Base-by-base conservation (phyloP, 64 coral and sea anemone genomes). In the Dendrophyllia cribrosa region DNA sequence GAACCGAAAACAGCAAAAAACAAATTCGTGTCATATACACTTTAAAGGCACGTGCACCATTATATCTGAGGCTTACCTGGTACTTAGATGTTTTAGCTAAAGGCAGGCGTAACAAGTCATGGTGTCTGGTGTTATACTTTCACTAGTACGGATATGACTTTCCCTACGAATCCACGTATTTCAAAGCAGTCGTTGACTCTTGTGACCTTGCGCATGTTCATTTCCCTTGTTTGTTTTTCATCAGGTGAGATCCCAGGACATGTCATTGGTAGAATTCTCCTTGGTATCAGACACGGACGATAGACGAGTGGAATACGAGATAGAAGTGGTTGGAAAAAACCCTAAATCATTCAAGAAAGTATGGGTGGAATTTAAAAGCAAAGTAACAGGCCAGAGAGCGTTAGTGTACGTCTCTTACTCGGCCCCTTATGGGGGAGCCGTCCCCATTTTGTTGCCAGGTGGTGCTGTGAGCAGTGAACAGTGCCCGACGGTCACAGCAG, bases 321-420 rank as follows among this genome's bases (percentile, higher is more conserved):
- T 97, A 59, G 76, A 67, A 60, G 87, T 97, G 20, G 80, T 63
- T 5, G 80, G 73, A 0, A 25, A 14, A 10, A 74, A 94, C 51
- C 70, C 85, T 8, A 92, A 94, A 47, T 94, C 92, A 2, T 97
- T 97, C 88, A 87, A 90, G 86, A 89, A 94, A 74, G 62, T 93
- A 16, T 82, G 92, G 17, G 75, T 97, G 5, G 95, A 94, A 59
- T 91, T 97, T 14, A 89, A 86, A 61, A 97, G 95, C 49, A 82
- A 76, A 13, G 10, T 94, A 11, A 97, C 95, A 12, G 92, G 88
- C 15, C 95, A 97, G 66, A 94, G 79, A 59, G 65, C 46, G 14
- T 60, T 91, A 58, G 88, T 94, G 70, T 88, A 87, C 48, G 88
- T 94, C 16, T 82, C 95, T 5, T 97, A 94, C 48, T 87, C 79